Evolutionary conservation across 2,113 vertebrate genomes (phyloP).

Genomic region (Climacteris rufus): DNA sequence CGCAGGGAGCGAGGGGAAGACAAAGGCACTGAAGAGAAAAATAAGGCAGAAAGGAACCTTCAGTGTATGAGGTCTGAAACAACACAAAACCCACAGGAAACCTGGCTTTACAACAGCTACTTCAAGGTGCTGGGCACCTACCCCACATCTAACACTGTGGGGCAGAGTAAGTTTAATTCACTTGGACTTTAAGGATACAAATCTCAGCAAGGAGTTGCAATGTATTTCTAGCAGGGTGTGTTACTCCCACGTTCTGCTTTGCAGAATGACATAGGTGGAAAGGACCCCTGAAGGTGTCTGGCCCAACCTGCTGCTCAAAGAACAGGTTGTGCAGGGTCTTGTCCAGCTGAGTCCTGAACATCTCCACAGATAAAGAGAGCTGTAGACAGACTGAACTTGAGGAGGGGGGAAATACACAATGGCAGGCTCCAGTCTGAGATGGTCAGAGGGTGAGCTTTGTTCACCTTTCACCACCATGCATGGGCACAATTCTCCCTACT

Average conservation of each 20-base stretch:
- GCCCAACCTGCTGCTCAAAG: background rate
- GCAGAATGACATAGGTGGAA: background rate
- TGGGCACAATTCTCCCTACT: accelerated
- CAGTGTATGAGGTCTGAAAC: background rate
- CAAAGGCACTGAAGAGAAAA: constrained; percentile 74
- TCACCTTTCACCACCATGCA: background rate
- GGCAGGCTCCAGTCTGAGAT: background rate
- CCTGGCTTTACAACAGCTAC: background rate
- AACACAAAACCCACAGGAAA: background rate
- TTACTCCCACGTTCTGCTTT: background rate
- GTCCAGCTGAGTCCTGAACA: background rate
- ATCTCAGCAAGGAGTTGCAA: accelerated
- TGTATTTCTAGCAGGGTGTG: background rate
- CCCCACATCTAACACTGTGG: background rate
- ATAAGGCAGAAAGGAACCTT: background rate
- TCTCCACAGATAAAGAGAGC: background rate
- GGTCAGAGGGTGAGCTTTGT: background rate
- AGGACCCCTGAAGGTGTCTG: background rate
- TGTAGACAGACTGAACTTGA: background rate
- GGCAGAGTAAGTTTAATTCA: background rate
- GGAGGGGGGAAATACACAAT: accelerated
- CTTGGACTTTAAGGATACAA: background rate
- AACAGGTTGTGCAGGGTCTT: background rate
- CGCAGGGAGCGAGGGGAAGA: constrained; percentile 74
- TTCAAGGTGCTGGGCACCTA: background rate